Base-by-base conservation (phyloP, 2,888 invertebrate species). In the Agrochola litura region DNA sequence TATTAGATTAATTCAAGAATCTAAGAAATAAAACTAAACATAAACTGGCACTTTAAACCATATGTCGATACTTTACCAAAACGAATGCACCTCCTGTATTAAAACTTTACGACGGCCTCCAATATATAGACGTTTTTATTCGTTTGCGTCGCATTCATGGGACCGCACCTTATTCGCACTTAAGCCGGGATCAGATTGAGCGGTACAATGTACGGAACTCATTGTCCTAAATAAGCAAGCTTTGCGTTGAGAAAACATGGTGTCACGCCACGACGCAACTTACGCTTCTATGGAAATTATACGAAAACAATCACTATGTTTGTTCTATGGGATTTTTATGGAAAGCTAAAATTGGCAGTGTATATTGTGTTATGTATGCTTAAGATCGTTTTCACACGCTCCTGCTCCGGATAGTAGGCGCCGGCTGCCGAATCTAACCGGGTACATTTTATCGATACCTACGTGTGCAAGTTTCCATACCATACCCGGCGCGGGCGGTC, bases 211-310 rank as follows among this genome's bases (percentile, higher is more conserved):
- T 10, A 52, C 19, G 81, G 76, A 74, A 73, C 82, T 85, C 87
- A 83, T 86, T 84, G 90, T 91, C 92, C 92, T 92, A 92, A 92
- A 90, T 87, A 92, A 92, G 91, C 92, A 89, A 81, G 68, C 80
- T 83, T 52, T 64, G 74, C 81, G 54, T 79, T 88, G 88, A 86
- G 81, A 87, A 87, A 88, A 88, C 87, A 86, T 37, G 67, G 82
- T 83, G 77, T 75, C 81, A 75, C 77, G 54, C 64, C 80, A 69
- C 46, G 54, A 74, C 65, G 30, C 71, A 12, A 82, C 71, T 77
- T 74, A 65, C n/a, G 60, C 67, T n/a, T 58, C 72, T 86, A 86
- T 88, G 88, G 83, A 86, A 86, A 91, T 90, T 82, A 86, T 89
- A 89, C 69, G 82, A 89, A 88, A 91, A 88, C 87, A 90, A 81